Conservation (phyloP, 2,113 vertebrate genomes). For the Rhadina sibilatrix region DNA sequence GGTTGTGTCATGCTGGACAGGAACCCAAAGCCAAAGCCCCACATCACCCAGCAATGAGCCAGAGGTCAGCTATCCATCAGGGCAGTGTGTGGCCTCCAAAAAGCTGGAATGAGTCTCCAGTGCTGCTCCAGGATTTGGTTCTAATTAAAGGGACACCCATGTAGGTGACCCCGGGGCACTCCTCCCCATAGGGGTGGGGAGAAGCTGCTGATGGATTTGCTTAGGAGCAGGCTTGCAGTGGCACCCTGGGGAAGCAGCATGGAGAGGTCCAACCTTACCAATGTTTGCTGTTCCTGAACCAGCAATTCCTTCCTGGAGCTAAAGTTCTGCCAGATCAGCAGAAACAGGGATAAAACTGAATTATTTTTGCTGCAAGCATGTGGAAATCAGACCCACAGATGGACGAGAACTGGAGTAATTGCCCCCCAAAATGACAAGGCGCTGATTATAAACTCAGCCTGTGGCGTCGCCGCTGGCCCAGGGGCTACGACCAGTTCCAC, state of each 20-base stretch:
- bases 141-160: neutral
- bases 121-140: neutral
- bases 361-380: neutral
- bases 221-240: neutral
- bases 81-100: neutral
- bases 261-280: neutral
- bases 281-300: neutral
- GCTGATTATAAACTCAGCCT: neutral
- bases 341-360: neutral
- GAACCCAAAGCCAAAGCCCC: neutral
- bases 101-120: neutral
- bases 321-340: neutral
- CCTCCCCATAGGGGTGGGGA: neutral
- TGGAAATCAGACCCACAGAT: neutral
- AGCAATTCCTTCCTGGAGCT: neutral
- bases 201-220: neutral
- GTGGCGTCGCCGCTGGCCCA: neutral
- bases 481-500: neutral
- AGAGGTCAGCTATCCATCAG: neutral
- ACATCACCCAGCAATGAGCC: neutral
- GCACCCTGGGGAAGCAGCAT: neutral
- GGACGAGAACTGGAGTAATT: neutral
- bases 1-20: neutral
- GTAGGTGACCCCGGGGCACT: neutral
- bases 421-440: neutral